Percentiles rank a stretch among this genome's conserved stretches.
Conservation (phyloP, 2,113 vertebrate species). For the Barbus barbus region DNA sequence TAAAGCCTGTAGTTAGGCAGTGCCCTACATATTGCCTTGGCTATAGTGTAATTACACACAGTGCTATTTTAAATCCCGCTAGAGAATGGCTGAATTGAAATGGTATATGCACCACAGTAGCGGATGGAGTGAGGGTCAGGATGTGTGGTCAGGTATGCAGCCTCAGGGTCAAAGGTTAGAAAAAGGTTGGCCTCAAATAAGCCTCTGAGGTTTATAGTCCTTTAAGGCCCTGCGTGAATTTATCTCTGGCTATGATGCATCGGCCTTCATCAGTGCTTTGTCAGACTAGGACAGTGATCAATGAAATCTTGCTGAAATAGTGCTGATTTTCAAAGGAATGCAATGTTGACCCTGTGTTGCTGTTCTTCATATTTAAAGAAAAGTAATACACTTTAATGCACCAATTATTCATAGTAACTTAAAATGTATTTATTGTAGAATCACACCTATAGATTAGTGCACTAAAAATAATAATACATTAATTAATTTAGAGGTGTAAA, state of each 20-base stretch:
- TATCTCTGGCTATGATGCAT: conserved; percentile 33
- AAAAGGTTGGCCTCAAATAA: conserved; percentile 52
- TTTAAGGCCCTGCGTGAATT: conserved; percentile 19
- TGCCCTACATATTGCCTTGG: conserved; percentile 53
- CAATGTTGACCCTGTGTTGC: background rate
- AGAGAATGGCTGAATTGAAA: conserved; percentile 18
- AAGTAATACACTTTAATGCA: background rate
- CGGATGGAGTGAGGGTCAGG: conserved; percentile 23
- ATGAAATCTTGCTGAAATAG: conserved; percentile 28
- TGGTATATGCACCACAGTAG: conserved; percentile 11
- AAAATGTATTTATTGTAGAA: background rate
- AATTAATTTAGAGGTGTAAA: background rate
- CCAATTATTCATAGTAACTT: background rate
- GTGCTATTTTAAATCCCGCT: conserved; percentile 52
- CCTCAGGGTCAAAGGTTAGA: conserved; percentile 56
- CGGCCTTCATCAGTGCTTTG: conserved; percentile 18
- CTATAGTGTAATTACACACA: conserved; percentile 56
- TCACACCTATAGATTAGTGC: background rate
- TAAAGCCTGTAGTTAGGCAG: conserved; percentile 55
- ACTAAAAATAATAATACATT: background rate
- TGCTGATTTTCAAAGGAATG: conserved; percentile 12
- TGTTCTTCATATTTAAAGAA: background rate
- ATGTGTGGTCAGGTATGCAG: conserved; percentile 45
- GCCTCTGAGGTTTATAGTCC: conserved; percentile 49
- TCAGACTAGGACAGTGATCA: conserved; percentile 24